phyloP scores from a whole-genome alignment of 2,797 vertebrate genomes.

The Rhynchotus rufescens region DNA sequence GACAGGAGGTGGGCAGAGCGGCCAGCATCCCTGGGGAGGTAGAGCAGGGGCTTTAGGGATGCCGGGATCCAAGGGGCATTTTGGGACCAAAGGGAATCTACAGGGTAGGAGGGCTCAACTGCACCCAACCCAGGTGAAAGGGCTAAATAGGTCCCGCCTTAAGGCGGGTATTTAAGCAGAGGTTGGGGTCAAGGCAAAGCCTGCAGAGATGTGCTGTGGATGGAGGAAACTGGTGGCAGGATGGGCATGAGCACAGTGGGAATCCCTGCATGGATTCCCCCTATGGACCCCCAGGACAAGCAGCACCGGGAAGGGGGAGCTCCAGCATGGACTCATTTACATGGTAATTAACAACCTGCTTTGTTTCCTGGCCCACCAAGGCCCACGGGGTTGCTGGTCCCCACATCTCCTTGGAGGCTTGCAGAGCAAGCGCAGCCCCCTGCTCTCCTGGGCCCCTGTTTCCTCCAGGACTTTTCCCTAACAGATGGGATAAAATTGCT shows the following conservation, averaged over 20 bases:
- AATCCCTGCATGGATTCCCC: background rate
- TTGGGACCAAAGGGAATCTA: background rate
- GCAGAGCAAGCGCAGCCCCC: background rate
- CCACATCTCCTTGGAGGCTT: background rate
- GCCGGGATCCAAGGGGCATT: accelerated
- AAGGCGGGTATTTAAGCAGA: too few species aligned
- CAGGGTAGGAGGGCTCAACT: too few species aligned
- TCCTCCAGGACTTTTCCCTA: slow-evolving; percentile 25
- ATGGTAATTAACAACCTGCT: slow-evolving; percentile 75
- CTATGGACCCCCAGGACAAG: accelerated
- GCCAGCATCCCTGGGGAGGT: accelerated
- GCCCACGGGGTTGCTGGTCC: background rate
- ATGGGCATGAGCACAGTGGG: too few species aligned
- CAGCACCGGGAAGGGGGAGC: background rate
- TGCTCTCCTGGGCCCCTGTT: background rate
- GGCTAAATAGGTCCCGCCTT: too few species aligned
- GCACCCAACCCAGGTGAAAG: too few species aligned
- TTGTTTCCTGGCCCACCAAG: background rate
- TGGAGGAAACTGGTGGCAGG: too few species aligned
- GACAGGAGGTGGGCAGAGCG: background rate
- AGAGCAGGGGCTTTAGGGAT: background rate
- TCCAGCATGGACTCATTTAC: slow-evolving; percentile 71
- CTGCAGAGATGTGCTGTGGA: too few species aligned
- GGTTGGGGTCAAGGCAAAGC: too few species aligned
- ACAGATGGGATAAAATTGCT: slow-evolving; percentile 75